Evolutionary conservation across 2,888 invertebrate species (phyloP), one percentile per base, ranked within the genome.

Genomic region (Ophion slaviceki): DNA sequence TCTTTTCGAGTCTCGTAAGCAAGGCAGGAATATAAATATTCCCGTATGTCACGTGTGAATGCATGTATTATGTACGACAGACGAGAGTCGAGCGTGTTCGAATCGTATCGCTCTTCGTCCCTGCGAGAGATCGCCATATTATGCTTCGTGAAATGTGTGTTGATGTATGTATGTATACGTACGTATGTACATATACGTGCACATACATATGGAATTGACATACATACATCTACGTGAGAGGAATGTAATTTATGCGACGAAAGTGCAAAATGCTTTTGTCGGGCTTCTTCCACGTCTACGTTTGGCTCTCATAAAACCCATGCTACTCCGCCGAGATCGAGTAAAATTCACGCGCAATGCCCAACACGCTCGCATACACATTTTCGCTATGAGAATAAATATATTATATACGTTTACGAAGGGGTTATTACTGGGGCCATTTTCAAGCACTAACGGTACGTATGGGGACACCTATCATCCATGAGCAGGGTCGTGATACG

Each of bases 191-290:
- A 8, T 40, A 1, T 40, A 8, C 40, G 32, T 32, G 40, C 40
- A 7, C 40, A 40, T 40, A 40, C 40, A 40, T 40, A 40, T 5
- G 40, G 53, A 11, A 53, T 17, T 17, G 14, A 17, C 53, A 14
- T 53, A 77, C 24, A 59, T 57, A 77, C 36, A 59, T 57, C 79
- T 83, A 88, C 84, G 85, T 87, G 87, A 87, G 85, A 86, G 86
- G 87, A 87, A 82, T 80, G 87, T 88, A 87, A 88, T 88, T 88
- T 88, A 88, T 87, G 87, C 86, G 78, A 62, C 82, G 80, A 77
- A 83, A 85, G 75, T 84, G 86, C 83, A 80, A 86, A 83, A 75
- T 71, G 80, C 78, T 86, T 85, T 88, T 88, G 86, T 87, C 82
- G 80, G 72, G 77, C 80, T 83, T 77, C 76, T 75, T 40, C 17